Base-by-base conservation (phyloP, 2,797 vertebrate genomes). In the Geotrypetes seraphini region DNA sequence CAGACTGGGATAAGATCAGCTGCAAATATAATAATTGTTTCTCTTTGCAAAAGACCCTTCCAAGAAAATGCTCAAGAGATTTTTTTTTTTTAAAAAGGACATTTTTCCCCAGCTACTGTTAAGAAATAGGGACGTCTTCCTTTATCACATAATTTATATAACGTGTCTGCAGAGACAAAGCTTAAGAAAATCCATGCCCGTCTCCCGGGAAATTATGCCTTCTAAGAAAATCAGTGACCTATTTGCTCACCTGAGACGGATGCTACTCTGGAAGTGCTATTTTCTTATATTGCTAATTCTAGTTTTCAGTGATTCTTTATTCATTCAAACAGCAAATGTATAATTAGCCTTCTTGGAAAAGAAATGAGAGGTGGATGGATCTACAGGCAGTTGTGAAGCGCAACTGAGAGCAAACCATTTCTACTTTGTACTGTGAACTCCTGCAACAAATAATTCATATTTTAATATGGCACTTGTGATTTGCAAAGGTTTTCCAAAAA, bases 61-160 rank as follows among this genome's bases (percentile, higher is more conserved):
- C 4, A 37, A 36, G 31, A 39, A 69, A 49, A 15, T 19, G 5
- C 26, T 47, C 32, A 5, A 5, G 49, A 33, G 32, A 57, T 34
- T 47, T 12, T 26, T 57, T 34, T 47, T 12, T 26, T 57, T 11
- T 6, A 19, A 55, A 55, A 23, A 45, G 44, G 10, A 48, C 60
- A 59, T 65, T n/a, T n/a, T n/a, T 47, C 16, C n/a, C 39, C 41
- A 57, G 1, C 13, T 22, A 2, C 18, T 16, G 48, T 42, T 33
- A 7, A 43, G 22, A 54, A 39, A 21, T 30, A 25, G 24, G 21
- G 5, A 25, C 52, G 37, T 53, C 39, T 47, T 26, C 31, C 58
- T 39, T 54, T 15, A 52, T 46, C 33, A 11, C 53, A 38, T 50
- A 36, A 36, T 58, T 71, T 64, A 51, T 15, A 48, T 38, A 31